Percentiles rank a stretch among this genome's conserved stretches.
These are phyloP conservation scores for Episyrphus balteatus DNA, from an alignment of 1,140 invertebrate genomes.

Conservation along the genomic window DNA sequence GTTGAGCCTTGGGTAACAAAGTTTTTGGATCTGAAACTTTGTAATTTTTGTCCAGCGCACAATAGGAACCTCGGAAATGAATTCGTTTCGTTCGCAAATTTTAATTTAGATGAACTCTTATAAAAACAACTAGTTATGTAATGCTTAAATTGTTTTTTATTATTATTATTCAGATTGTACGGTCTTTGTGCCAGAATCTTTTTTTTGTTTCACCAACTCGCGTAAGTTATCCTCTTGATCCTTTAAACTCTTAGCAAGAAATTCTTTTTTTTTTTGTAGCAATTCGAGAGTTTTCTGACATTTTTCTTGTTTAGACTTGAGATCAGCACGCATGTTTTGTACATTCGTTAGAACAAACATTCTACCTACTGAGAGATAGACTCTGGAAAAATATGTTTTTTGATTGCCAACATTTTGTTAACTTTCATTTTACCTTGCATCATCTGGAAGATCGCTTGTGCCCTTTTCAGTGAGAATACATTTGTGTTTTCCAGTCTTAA, in stretches of 20 bases:
- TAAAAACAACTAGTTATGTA: conserved; percentile 12
- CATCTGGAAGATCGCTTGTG: conserved; percentile 22
- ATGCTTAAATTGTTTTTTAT: no score
- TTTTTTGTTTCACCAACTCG: conserved; percentile 33
- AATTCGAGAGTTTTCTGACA: conserved; percentile 30
- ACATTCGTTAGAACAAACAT: conserved; percentile 34
- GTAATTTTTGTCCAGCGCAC: conserved; percentile 67
- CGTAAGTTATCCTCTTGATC: conserved; percentile 33
- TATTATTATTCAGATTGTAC: no score
- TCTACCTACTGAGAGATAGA: conserved; percentile 32
- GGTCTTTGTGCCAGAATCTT: conserved; percentile 18
- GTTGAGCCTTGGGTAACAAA: conserved; percentile 59
- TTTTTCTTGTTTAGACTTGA: conserved; percentile 30
- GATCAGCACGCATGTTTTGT: conserved; percentile 26
- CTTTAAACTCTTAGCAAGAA: conserved; percentile 28
- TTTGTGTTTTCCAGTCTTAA: conserved; percentile 34
- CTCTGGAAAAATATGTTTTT: conserved; percentile 12
- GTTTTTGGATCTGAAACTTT: conserved; percentile 54
- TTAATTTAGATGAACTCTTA: conserved; percentile 49
- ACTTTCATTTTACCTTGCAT: conserved; percentile 23
- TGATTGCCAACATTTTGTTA: background rate
- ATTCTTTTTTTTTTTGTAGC: conserved; percentile 32
- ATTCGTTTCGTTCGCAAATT: conserved; percentile 85
- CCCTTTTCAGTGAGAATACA: conserved; percentile 31
- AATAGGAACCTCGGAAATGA: conserved; percentile 85